These are phyloP conservation scores for Heterodera filipjevi DNA, from an alignment of 2,888 invertebrate genomes.

Conservation along the genomic window DNA sequence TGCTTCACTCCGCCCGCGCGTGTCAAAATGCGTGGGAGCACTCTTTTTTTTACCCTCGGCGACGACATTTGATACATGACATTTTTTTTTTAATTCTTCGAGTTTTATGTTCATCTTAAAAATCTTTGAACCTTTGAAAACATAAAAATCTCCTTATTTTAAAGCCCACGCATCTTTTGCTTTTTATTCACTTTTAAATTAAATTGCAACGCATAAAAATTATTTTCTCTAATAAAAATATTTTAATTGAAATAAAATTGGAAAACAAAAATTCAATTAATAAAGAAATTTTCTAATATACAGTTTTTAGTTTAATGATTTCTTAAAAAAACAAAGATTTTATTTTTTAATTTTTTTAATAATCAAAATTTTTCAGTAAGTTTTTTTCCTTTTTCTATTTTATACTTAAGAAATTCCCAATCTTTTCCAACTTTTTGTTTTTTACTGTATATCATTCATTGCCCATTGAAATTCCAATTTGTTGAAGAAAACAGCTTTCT, in stretches of 20 bases:
- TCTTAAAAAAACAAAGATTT: no score
- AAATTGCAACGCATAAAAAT: not conserved
- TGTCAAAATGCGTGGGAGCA: not conserved
- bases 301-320: no score
- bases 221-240: no score
- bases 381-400: no score
- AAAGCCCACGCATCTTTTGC: not conserved
- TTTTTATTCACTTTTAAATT: not conserved
- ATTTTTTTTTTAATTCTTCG: not conserved
- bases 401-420: no score
- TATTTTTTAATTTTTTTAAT: no score
- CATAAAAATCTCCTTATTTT: not conserved
- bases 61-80: not conserved
- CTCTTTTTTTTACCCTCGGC: not conserved
- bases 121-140: slow-evolving; percentile 7
- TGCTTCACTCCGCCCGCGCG: not conserved
- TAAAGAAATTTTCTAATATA: no score
- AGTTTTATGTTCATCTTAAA: not conserved
- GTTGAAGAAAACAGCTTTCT: not conserved
- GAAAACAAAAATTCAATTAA: no score
- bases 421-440: no score
- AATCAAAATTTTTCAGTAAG: no score
- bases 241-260: no score
- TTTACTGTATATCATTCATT: not conserved
- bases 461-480: not conserved